phyloP scores from a whole-genome alignment of 2,797 vertebrate species.

The Sebastes cheni region DNA sequence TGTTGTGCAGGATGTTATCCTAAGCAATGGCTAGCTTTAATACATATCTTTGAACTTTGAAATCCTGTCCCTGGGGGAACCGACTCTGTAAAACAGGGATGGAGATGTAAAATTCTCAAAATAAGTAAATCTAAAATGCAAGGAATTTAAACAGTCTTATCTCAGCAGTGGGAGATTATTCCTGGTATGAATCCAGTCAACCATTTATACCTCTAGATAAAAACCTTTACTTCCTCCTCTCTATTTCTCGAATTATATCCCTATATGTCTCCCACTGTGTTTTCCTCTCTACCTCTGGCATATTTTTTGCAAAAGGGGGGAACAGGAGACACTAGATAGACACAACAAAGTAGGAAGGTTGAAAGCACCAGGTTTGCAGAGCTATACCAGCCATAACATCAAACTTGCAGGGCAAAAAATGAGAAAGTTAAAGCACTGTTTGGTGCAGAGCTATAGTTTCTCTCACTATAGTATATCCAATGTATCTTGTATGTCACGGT shows the following conservation, averaged over 20 bases:
- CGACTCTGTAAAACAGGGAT: neutral
- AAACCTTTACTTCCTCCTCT: constrained; percentile 21
- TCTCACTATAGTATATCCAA: neutral
- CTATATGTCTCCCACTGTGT: neutral
- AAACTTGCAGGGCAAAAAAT: neutral
- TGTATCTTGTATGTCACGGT: neutral
- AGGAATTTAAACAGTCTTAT: constrained; percentile 29
- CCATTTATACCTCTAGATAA: constrained; percentile 32
- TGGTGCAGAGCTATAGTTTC: neutral
- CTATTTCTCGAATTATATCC: neutral
- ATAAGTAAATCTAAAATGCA: constrained; percentile 40
- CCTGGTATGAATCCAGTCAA: constrained; percentile 27
- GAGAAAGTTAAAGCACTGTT: neutral
- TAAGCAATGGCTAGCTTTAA: constrained; percentile 30
- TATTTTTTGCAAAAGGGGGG: neutral
- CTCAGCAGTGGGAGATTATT: constrained; percentile 37
- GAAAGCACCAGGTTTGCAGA: neutral
- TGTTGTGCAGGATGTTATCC: constrained; percentile 18
- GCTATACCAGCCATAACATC: neutral
- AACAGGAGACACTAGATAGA: neutral
- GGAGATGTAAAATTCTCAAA: constrained; percentile 18
- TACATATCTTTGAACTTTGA: constrained; percentile 48
- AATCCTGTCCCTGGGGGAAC: constrained; percentile 38
- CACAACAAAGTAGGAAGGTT: neutral
- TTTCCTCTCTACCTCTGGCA: neutral